A percentile compares a stretch with the other conserved stretches of the same genome.
phyloP scores from a whole-genome alignment of 2,797 vertebrate genomes.

The Sebastolobus altivelis region DNA sequence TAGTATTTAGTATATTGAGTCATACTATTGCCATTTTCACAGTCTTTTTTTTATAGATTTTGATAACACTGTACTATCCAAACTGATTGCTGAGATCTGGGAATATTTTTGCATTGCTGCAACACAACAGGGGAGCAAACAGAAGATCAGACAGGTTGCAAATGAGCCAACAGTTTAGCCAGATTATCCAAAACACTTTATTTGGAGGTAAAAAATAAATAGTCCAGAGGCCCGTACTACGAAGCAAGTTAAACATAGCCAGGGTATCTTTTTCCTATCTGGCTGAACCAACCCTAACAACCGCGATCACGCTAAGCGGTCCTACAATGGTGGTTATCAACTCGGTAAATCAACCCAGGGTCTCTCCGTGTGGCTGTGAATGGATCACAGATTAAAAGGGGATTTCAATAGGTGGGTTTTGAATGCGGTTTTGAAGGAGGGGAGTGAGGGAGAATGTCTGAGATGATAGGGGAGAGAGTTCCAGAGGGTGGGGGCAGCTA shows the following conservation, averaged over 20 bases:
- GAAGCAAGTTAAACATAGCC: neutral
- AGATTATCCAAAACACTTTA: neutral
- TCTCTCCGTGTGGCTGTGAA: no score
- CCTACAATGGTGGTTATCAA: neutral
- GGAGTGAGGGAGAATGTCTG: no score
- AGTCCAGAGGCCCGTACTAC: neutral
- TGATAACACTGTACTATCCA: neutral
- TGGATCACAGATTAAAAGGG: no score
- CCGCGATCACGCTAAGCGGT: neutral
- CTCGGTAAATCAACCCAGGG: neutral
- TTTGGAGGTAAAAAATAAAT: neutral
- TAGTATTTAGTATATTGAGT: neutral
- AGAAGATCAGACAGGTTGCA: neutral
- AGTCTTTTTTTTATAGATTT: neutral
- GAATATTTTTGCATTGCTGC: no score
- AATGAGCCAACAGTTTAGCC: neutral
- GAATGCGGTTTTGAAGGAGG: no score
- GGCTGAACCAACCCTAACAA: neutral
- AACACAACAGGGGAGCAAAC: neutral
- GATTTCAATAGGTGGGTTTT: no score
- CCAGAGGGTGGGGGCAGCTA: no score
- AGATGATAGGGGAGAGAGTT: no score
- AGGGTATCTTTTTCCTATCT: neutral
- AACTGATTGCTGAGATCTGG: no score
- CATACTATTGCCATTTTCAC: neutral